Conservation (phyloP, 2,888 invertebrate species). For the Trachelus stipa region DNA sequence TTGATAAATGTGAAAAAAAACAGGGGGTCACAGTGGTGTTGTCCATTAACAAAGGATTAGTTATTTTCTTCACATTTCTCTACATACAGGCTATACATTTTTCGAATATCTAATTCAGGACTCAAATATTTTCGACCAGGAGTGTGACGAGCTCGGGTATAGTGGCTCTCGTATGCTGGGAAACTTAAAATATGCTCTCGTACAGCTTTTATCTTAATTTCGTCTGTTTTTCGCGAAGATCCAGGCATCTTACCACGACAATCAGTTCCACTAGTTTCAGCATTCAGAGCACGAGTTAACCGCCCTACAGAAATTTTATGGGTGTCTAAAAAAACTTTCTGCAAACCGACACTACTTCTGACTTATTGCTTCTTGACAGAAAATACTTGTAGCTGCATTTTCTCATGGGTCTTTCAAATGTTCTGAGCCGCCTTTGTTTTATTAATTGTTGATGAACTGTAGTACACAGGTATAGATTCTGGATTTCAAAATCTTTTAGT, state of each 20-base stretch:
- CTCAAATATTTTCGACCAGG: constrained; percentile 33
- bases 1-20: too few species aligned
- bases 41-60: constrained; percentile 19
- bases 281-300: constrained; percentile 29
- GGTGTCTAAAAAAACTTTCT: constrained; percentile 30
- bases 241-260: constrained; percentile 24
- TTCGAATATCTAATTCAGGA: constrained; percentile 35
- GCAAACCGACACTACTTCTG: constrained; percentile 27
- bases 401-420: constrained; percentile 27
- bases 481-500: constrained; percentile 33
- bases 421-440: constrained; percentile 30
- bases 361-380: constrained; percentile 26
- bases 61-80: constrained; percentile 35
- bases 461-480: constrained; percentile 29
- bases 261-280: constrained; percentile 20
- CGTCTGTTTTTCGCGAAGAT: constrained; percentile 23
- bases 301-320: constrained; percentile 26
- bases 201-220: constrained; percentile 24
- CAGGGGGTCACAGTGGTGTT: constrained; percentile 17
- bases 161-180: constrained; percentile 35
- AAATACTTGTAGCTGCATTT: constrained; percentile 30
- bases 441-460: constrained; percentile 30
- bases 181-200: constrained; percentile 35
- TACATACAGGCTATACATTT: constrained; percentile 38
- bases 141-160: constrained; percentile 33